Percentiles rank a stretch among this genome's conserved stretches.
Evolutionary conservation across 2,797 vertebrate species (phyloP).

Genomic region (Cichlasoma orientale): DNA sequence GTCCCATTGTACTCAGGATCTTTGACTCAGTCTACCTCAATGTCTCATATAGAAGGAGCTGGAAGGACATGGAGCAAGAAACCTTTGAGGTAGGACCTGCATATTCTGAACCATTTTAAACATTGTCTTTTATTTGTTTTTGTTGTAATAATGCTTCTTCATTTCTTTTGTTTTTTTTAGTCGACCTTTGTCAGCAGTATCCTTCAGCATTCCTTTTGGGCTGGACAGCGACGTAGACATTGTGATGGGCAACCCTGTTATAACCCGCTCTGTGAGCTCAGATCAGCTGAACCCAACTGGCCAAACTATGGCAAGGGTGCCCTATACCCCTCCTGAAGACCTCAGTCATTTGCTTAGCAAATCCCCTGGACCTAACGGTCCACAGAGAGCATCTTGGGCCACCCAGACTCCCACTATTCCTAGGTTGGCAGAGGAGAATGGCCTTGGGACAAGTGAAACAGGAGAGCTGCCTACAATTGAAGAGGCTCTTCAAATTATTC

Average conservation of each 20-base stretch:
- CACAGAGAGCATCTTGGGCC: slow-evolving; percentile 82
- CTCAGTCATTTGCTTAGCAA: slow-evolving; percentile 67
- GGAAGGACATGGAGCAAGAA: slow-evolving; percentile 90
- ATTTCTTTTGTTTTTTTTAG: slow-evolving; percentile 42
- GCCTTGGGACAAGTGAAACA: slow-evolving; percentile 70
- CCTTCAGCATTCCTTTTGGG: slow-evolving; percentile 95
- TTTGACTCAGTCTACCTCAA: slow-evolving; percentile 91
- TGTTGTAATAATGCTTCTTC: slow-evolving; percentile 43
- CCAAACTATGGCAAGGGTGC: slow-evolving; percentile 61
- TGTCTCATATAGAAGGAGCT: slow-evolving; percentile 91
- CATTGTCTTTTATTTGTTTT: background rate
- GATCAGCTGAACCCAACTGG: slow-evolving; percentile 84
- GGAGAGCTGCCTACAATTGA: slow-evolving; percentile 92
- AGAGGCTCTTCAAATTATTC: slow-evolving; percentile 93
- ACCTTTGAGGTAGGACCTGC: slow-evolving; percentile 82
- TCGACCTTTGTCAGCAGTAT: slow-evolving; percentile 88
- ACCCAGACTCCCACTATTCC: slow-evolving; percentile 72
- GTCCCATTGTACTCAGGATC: slow-evolving; percentile 81
- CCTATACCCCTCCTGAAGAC: slow-evolving; percentile 74
- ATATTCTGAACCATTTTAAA: background rate
- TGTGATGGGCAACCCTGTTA: slow-evolving; percentile 92
- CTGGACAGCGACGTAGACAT: slow-evolving; percentile 94
- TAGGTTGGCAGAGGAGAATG: slow-evolving; percentile 78
- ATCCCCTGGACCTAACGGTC: slow-evolving; percentile 65
- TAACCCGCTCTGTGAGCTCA: slow-evolving; percentile 89